Percentiles rank a stretch among this genome's conserved stretches.
These are phyloP conservation scores for Drosophila ohnishii DNA, from an alignment of 1,140 invertebrate species.

Conservation along the genomic window DNA sequence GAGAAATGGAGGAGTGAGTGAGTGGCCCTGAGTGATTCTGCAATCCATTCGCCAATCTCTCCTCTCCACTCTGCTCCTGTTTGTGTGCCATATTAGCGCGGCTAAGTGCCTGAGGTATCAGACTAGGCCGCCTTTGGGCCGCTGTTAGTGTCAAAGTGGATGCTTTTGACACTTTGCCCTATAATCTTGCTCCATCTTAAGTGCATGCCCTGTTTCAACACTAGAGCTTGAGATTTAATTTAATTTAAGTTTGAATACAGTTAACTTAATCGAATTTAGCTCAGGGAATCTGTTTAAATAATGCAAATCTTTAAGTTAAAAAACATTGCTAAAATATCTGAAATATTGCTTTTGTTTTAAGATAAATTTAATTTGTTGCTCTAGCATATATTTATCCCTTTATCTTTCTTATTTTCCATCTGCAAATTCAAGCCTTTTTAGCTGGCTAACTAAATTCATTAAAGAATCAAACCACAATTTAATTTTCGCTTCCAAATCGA, in stretches of 20 bases:
- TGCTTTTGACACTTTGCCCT: constrained; percentile 1
- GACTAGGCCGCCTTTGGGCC: not conserved
- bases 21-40: constrained; percentile 32
- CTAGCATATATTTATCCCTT: no score
- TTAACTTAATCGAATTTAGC: no score
- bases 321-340: not conserved
- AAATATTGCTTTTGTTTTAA: not conserved
- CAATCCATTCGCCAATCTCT: constrained; percentile 1
- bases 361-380: not conserved
- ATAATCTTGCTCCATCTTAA: not conserved
- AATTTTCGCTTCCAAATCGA: not conserved
- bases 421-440: not conserved
- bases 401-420: not conserved
- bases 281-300: no score
- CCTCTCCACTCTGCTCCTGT: constrained; percentile 1
- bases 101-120: constrained; percentile 38
- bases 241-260: not conserved
- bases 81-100: constrained; percentile 22
- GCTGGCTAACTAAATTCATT: not conserved
- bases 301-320: not conserved
- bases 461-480: not conserved
- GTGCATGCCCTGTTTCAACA: constrained; percentile 12
- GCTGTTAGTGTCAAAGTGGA: not conserved
- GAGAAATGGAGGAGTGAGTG: constrained; percentile 23
- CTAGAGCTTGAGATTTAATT: not conserved